Conservation (phyloP, 2,888 invertebrate species). For the Ichneumoninae sp. region DNA sequence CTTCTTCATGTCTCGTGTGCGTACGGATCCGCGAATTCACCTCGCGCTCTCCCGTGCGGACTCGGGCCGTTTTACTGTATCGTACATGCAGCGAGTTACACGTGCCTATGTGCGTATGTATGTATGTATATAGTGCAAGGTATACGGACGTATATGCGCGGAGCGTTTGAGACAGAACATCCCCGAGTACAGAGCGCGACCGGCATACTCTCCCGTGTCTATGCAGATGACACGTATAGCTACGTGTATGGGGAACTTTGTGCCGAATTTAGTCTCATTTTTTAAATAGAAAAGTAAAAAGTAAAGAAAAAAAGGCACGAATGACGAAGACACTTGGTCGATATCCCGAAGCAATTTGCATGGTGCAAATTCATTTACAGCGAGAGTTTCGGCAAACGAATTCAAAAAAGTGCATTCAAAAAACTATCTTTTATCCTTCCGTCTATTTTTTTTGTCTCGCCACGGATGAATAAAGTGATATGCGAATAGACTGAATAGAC, state of each 20-base stretch:
- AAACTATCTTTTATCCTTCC: not conserved
- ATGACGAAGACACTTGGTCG: constrained; percentile 26
- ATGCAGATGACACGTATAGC: constrained; percentile 2
- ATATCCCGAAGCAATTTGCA: constrained; percentile 57
- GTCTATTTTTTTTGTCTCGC: not conserved
- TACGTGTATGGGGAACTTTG: not conserved
- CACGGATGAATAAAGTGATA: not conserved
- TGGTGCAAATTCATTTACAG: constrained; percentile 53
- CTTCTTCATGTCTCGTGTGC: constrained; percentile 13
- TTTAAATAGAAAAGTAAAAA: not conserved
- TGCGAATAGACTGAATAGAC: not conserved
- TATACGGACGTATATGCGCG: constrained; percentile 8
- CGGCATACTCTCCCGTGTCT: constrained; percentile 14
- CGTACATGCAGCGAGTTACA: constrained; percentile 37
- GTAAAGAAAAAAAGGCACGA: not conserved
- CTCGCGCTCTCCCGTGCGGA: constrained; percentile 32
- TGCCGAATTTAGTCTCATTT: not conserved
- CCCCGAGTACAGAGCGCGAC: constrained; percentile 21
- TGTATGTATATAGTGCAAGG: constrained; percentile 22
- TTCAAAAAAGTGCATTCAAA: not conserved
- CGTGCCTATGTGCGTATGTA: not conserved
- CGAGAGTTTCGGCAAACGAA: not conserved
- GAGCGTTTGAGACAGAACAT: constrained; percentile 33
- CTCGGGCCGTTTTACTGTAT: constrained; percentile 22
- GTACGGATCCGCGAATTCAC: constrained; percentile 26